Base-by-base conservation (phyloP, 30 jellyfish, hydroid and myxozoan genomes). In the Rhopilema esculentum region DNA sequence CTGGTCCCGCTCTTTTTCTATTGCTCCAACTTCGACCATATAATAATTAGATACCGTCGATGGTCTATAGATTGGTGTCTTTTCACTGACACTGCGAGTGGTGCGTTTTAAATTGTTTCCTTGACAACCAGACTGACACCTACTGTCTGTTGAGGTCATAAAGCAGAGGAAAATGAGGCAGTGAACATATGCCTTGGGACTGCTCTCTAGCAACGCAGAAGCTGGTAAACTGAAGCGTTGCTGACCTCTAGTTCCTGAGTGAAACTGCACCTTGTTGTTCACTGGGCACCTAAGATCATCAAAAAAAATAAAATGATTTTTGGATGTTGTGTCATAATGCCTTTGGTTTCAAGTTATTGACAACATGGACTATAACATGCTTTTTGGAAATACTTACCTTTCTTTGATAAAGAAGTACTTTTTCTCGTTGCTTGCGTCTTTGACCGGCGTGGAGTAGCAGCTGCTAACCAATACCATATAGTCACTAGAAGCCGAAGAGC, bases 81-180 rank as follows among this genome's bases (percentile, higher is more conserved):
- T 63, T 18, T 1, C 23, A 20, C 50, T 51, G 21, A 68, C 89
- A 21, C 77, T 70, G 49, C 95, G 79, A 1, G 88, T 28, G 1
- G 82, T 66, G 53, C 95, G 32, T 50, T 76, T 67, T 53, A 86
- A 24, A 70, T 86, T 86, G 85, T 86, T 86, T 27, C 95, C 95
- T 22, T 52, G 73, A 66, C 95, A 86, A 61, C 95, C 95, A 27
- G 85, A 24, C 50, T 64, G 69, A 64, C 95, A 86, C 16, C 79
- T 66, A 25, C 67, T 18, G 25, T 86, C 89, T 20, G 80, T 86
- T 16, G 95, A 48, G 16, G 53, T 0, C n/a, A 27, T 63, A 67
- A 74, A 78, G 62, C 95, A 86, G 29, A 86, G 83, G 50, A 86
- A 86, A 16, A 77, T 73, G 20, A 57, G 48, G 28, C 95, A 86